Conservation (phyloP, 1,140 invertebrate species). For the Drosophila bifasciata region DNA sequence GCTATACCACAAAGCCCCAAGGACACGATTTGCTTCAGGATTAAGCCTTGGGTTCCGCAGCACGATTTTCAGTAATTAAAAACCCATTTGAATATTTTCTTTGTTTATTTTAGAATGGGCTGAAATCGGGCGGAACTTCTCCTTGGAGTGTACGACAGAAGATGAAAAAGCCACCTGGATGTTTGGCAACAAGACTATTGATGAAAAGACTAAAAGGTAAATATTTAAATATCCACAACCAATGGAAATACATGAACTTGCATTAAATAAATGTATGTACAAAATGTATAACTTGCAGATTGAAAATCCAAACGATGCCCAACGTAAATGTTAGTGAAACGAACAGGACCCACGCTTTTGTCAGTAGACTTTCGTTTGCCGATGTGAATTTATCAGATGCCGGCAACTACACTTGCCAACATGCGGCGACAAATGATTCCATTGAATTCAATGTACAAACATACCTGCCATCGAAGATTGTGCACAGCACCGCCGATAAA, state of each 20-base stretch:
- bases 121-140: constrained; percentile 84
- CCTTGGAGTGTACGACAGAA: constrained; percentile 84
- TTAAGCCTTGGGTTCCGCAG: too few species aligned
- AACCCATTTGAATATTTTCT: background rate
- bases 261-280: background rate
- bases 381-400: constrained; percentile 84
- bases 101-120: constrained; percentile 49
- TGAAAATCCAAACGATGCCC: constrained; percentile 24
- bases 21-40: too few species aligned
- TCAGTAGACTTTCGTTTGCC: constrained; percentile 60
- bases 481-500: constrained; percentile 83
- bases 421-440: constrained; percentile 65
- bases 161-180: constrained; percentile 83
- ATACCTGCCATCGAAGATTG: constrained; percentile 84
- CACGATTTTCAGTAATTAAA: background rate
- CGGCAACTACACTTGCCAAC: constrained; percentile 85
- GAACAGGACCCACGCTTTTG: constrained; percentile 36
- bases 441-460: constrained; percentile 77
- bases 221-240: background rate
- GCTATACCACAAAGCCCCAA: too few species aligned
- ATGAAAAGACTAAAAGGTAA: constrained; percentile 81
- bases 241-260: too few species aligned
- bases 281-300: constrained; percentile 30
- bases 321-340: constrained; percentile 34
- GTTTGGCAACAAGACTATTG: constrained; percentile 84